Evolutionary conservation across 2,888 invertebrate genomes (phyloP), one percentile per base, ranked within the genome.

Genomic region (Nemotelus nigrinus): DNA sequence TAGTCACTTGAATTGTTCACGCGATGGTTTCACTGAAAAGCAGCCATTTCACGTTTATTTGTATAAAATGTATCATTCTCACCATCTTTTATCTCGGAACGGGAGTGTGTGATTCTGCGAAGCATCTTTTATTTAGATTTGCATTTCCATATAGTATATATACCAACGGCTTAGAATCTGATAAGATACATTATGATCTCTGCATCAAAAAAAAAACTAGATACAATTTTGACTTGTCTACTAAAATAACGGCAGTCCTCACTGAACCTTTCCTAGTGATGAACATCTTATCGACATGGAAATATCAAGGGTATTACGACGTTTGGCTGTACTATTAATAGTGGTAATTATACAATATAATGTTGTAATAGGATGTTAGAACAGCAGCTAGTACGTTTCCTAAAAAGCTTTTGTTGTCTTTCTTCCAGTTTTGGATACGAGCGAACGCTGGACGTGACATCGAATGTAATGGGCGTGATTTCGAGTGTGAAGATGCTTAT

Each of bases 401-500:
- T 53, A 53, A 65, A 53, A 57, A 65, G 67, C n/a, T 77, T 70
- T 47, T 8, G 1, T 39, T 57, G 25, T 75, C 47, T 39, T 7
- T 71, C 58, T 78, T 78, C n/a, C 63, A 77, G 79, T 25, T 67
- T 3, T 39, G 72, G 8, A 70, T 75, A 57, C 8, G 64, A 6
- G 53, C 70, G 63, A 76, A 45, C 63, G 64, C 77, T 6, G 75
- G 71, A 60, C 63, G 70, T 8, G 57, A 68, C 3, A 75, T 57
- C n/a, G 39, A 88, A 83, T 89, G 89, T 83, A 81, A 84, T 80
- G 88, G 88, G 79, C 89, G 87, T 84, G 84, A 88, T 65, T 89
- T 89, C 82, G 85, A 87, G 80, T 89, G 89, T 80, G 82, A 87
- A 63, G 88, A 88, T 82, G 84, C 87, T 77, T 88, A 88, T 72